A percentile compares a stretch with the other conserved stretches of the same genome.
These are phyloP conservation scores for Hymenopus coronatus DNA, from an alignment of 2,888 invertebrate species.

Conservation along the genomic window DNA sequence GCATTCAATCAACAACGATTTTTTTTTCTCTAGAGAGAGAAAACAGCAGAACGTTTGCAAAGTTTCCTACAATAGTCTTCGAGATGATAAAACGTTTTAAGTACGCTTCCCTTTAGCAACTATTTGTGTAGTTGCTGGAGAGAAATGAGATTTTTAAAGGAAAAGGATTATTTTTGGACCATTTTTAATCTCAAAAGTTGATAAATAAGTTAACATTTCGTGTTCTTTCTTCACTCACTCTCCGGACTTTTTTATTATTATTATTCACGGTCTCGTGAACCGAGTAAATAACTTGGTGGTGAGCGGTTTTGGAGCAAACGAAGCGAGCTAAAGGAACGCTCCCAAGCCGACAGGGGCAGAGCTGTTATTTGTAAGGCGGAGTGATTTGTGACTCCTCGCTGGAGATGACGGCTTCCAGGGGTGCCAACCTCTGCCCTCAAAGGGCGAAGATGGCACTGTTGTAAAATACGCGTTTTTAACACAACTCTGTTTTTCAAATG, in stretches of 20 bases:
- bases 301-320: constrained; percentile 13
- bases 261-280: constrained; percentile 16
- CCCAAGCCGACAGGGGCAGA: constrained; percentile 2
- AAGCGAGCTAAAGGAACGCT: constrained; percentile 12
- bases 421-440: neutral
- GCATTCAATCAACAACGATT: too few species aligned
- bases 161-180: neutral
- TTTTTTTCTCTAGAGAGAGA: too few species aligned
- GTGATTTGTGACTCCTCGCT: constrained; percentile 16
- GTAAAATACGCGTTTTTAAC: too few species aligned
- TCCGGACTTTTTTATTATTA: neutral
- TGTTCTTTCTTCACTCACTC: neutral
- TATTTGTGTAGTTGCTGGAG: neutral
- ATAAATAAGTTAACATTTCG: neutral
- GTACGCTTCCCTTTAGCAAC: neutral
- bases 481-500: too few species aligned
- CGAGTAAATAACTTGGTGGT: constrained; percentile 17
- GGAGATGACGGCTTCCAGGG: neutral
- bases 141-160: neutral
- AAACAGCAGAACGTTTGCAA: neutral
- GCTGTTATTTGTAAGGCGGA: constrained; percentile 17
- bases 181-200: neutral
- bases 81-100: neutral
- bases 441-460: neutral
- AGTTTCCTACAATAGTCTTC: neutral